These are phyloP conservation scores for Steinernema carpocapsae DNA, from an alignment of 2,888 invertebrate genomes.

Conservation along the genomic window DNA sequence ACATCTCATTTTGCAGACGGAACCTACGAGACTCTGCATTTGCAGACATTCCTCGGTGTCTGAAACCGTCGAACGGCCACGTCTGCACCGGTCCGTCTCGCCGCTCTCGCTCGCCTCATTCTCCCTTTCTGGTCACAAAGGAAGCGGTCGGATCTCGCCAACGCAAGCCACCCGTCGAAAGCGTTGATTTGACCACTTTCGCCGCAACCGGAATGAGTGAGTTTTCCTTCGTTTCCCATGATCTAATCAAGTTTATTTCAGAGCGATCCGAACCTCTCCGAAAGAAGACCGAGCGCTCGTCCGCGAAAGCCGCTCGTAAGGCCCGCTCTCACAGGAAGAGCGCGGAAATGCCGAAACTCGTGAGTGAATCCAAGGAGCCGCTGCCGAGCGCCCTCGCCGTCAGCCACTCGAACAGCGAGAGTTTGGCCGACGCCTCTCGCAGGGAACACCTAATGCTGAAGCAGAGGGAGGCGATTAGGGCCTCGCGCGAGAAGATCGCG, in stretches of 20 bases:
- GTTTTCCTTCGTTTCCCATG: background rate
- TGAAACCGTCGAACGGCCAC: no score
- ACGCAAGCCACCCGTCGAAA: background rate
- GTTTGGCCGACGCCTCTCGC: background rate
- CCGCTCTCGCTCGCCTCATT: no score
- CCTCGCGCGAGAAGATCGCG: background rate
- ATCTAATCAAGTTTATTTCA: background rate
- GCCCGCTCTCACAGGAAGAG: no score
- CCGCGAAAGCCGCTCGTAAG: background rate
- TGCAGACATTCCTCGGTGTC: no score
- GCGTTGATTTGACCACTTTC: background rate
- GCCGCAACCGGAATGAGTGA: background rate
- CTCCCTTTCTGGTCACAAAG: background rate
- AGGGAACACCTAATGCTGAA: background rate
- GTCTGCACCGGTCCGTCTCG: no score
- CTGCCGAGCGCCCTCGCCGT: background rate
- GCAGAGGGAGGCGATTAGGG: background rate
- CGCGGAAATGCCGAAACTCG: no score
- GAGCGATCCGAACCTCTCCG: background rate
- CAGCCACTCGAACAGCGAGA: slow-evolving; percentile 7
- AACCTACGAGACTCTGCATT: no score
- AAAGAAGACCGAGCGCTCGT: background rate
- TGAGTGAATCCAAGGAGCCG: background rate
- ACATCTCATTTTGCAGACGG: no score
- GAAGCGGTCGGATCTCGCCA: no score